phyloP scores from a whole-genome alignment of 2,888 invertebrate genomes.

The Papilio demoleus region DNA sequence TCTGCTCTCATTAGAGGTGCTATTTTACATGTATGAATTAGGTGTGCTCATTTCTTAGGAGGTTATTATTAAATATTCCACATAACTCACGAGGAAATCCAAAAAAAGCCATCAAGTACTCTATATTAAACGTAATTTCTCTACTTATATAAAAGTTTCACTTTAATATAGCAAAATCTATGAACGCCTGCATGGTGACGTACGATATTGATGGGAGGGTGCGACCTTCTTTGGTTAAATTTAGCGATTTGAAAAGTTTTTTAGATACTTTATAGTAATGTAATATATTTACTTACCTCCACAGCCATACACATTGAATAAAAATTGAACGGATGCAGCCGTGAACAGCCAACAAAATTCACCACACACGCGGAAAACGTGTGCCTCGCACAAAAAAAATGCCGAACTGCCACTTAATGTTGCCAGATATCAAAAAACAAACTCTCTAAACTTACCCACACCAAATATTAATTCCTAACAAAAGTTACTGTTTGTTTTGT shows the following conservation, averaged over 20 bases:
- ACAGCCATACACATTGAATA: conserved; percentile 94
- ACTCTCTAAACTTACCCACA: not conserved
- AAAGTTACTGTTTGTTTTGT: not conserved
- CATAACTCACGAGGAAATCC: not conserved
- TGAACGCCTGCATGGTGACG: conserved; percentile 65
- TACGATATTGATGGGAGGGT: conserved; percentile 62
- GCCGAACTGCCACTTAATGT: conserved; percentile 60
- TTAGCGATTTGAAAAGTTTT: conserved; percentile 36
- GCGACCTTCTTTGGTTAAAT: conserved; percentile 60
- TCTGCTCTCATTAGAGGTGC: not conserved
- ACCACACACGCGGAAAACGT: conserved; percentile 80
- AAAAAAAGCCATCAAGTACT: not conserved
- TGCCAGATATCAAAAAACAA: conserved; percentile 50
- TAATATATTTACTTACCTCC: conserved; percentile 85
- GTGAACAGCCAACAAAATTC: conserved; percentile 79
- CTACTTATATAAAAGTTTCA: not conserved
- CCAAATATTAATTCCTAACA: not conserved
- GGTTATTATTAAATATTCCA: conserved; percentile 8
- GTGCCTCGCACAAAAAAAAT: conserved; percentile 76
- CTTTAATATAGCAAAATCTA: conserved; percentile 8
- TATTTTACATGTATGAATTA: not conserved
- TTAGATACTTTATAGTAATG: conserved; percentile 42
- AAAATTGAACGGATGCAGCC: conserved; percentile 84
- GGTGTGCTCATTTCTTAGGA: conserved; percentile 7
- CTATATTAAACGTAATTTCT: not conserved